Base-by-base conservation (phyloP, 2,113 vertebrate genomes). In the Bubo bubo region DNA sequence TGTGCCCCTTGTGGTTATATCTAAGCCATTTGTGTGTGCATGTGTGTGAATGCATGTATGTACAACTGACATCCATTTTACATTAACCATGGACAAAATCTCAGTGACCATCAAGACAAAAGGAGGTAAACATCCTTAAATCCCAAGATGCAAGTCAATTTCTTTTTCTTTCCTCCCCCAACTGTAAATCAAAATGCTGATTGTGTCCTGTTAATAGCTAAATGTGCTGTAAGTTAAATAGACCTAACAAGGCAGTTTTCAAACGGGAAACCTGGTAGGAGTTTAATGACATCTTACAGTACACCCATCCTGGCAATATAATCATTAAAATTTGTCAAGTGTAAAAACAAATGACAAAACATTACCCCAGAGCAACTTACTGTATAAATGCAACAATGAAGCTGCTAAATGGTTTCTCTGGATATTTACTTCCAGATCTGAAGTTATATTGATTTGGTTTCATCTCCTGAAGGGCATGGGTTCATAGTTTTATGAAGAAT, bases 321-420 rank as follows among this genome's bases (percentile, higher is more conserved):
- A 95, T 94, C 88, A 96, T 97, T 95, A 97, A 96, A 95, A 86
- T 93, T 96, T 71, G 60, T 96, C 97, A 96, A 95, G 95, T 95
- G 94, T 95, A 93, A 95, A 96, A 97, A 82, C 0, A 6, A 92
- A 97, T 97, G 91, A 96, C 97, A 97, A 96, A 97, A 95, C 32
- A 85, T 96, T 97, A 95, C 70, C 93, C 82, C 64, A 88, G 93
- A 97, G 93, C 58, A 92, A 87, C 66, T 94, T 64, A 82, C 34
- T 86, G 39, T 95, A 92, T 74, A 91, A 95, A 88, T 74, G 75
- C 66, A 90, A 93, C 62, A 95, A 68, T 77, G 87, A 91, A 91
- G 52, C 47, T 95, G 70, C 81, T 96, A 92, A 93, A 94, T 62
- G 68, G 23, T 67, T 95, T 95, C 62, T 90, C 58, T 93, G 75